phyloP scores from a whole-genome alignment of 2,888 invertebrate species.

The Escarpia spicata region DNA sequence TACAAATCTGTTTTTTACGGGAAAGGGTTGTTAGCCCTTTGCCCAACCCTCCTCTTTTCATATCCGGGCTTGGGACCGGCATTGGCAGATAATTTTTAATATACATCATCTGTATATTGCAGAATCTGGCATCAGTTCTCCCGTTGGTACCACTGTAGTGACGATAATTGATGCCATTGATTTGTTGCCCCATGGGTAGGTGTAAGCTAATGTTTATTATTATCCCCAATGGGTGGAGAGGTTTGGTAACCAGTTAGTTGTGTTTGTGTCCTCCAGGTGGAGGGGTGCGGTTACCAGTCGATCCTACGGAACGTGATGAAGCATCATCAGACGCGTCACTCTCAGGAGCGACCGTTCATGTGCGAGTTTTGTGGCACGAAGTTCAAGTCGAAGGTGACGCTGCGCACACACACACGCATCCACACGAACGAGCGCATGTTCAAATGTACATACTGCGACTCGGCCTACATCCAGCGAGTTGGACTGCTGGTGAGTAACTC shows the following conservation, averaged over 20 bases:
- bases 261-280: conserved; percentile 21
- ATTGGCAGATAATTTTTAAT: no score
- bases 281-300: conserved; percentile 24
- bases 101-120: no score
- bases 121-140: background rate
- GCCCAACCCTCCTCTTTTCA: no score
- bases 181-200: background rate
- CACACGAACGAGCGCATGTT: conserved; percentile 25
- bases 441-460: conserved; percentile 20
- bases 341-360: conserved; percentile 23
- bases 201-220: conserved; percentile 14
- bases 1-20: no score
- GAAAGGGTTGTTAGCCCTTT: no score
- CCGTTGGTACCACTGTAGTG: background rate
- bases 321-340: conserved; percentile 23
- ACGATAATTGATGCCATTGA: background rate
- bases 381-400: conserved; percentile 19
- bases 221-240: background rate
- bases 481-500: conserved; percentile 8
- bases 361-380: conserved; percentile 21
- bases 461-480: conserved; percentile 23
- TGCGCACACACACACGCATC: conserved; percentile 21
- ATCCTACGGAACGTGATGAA: conserved; percentile 22
- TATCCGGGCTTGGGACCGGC: no score
- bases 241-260: conserved; percentile 19